These are phyloP conservation scores for Cosmia trapezina DNA, from an alignment of 2,888 invertebrate genomes.

Conservation along the genomic window DNA sequence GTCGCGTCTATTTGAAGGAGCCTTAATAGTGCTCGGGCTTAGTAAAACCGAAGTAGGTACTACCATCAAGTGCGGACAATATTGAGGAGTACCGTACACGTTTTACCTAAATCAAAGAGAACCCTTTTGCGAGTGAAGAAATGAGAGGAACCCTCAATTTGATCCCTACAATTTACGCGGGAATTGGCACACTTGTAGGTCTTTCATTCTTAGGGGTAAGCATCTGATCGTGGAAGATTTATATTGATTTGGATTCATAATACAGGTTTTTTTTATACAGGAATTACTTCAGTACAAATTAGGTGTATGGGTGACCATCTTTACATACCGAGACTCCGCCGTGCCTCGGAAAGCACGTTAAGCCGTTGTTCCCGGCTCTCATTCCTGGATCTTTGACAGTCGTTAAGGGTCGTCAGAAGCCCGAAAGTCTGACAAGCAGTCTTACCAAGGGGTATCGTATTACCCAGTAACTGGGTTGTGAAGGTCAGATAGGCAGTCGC, in stretches of 20 bases:
- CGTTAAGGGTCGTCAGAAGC: too few relatives aligned
- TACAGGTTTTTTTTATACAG: background rate
- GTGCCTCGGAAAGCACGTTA: too few relatives aligned
- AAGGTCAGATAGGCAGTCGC: too few relatives aligned
- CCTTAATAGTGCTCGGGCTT: background rate
- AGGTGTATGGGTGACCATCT: too few relatives aligned
- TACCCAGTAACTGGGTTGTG: too few relatives aligned
- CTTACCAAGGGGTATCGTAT: too few relatives aligned
- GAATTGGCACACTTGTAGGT: slow-evolving; percentile 53
- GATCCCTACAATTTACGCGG: slow-evolving; percentile 45
- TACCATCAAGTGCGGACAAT: slow-evolving; percentile 37
- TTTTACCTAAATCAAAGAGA: slow-evolving; percentile 53
- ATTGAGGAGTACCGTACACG: slow-evolving; percentile 31
- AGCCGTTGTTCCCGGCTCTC: too few relatives aligned
- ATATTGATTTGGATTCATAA: background rate
- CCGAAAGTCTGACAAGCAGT: too few relatives aligned
- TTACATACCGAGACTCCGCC: too few relatives aligned
- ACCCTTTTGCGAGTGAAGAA: slow-evolving; percentile 53
- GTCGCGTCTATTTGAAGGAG: too few relatives aligned
- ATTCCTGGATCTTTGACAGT: too few relatives aligned
- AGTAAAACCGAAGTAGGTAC: slow-evolving; percentile 21
- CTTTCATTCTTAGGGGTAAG: slow-evolving; percentile 20
- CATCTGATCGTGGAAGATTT: slow-evolving; percentile 17
- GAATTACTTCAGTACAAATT: background rate
- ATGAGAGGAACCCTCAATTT: slow-evolving; percentile 55